Conservation (phyloP, 92 coral and sea anemone species). For the Ricordea florida region DNA sequence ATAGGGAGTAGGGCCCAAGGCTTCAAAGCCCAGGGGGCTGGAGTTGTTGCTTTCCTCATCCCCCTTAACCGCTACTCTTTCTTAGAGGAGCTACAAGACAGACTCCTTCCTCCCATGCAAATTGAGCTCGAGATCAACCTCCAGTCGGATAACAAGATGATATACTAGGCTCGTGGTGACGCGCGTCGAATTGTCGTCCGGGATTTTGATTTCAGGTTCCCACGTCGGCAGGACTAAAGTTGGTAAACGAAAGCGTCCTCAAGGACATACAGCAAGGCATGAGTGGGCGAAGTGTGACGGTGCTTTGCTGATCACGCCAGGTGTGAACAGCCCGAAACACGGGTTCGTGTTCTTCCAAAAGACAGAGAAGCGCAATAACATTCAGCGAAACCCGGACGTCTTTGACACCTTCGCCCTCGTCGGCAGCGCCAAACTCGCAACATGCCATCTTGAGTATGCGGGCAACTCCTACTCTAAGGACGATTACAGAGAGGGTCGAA, state of each 20-base stretch:
- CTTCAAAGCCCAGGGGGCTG: not conserved
- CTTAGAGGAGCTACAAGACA: not conserved
- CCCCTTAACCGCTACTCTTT: slow-evolving; percentile 1
- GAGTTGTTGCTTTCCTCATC: not conserved
- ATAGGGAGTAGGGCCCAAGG: not conserved
- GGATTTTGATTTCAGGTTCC: not conserved
- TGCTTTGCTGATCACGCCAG: not conserved
- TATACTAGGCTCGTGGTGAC: not conserved
- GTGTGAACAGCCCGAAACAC: not conserved
- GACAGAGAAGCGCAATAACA: not conserved
- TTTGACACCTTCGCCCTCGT: not conserved
- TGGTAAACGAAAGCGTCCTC: not conserved
- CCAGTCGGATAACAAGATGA: not conserved
- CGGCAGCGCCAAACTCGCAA: too few species aligned
- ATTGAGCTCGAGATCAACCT: not conserved
- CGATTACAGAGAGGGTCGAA: too few species aligned
- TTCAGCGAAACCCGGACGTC: not conserved
- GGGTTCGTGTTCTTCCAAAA: not conserved
- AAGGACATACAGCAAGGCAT: not conserved
- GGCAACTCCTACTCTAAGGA: too few species aligned
- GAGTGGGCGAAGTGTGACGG: not conserved
- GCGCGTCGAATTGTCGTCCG: not conserved
- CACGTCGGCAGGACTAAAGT: not conserved
- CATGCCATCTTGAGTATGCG: too few species aligned
- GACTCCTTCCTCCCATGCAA: not conserved